A percentile compares a stretch with the other conserved stretches of the same genome.
Evolutionary conservation across 1,140 invertebrate species (phyloP).

Genomic region (Pseudomyrmex concolor): DNA sequence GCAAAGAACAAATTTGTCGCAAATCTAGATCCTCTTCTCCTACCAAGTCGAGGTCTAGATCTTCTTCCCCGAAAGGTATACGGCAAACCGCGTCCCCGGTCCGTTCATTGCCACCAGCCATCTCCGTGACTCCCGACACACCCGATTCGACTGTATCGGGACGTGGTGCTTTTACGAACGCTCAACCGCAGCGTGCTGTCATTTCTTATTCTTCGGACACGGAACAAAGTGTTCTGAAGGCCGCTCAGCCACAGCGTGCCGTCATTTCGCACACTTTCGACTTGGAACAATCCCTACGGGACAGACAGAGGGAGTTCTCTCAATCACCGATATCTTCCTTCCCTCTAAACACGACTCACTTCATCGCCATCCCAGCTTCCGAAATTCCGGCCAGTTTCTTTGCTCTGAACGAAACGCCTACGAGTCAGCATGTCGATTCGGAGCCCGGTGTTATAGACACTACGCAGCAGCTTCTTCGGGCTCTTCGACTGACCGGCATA

Average conservation of each 20-base stretch:
- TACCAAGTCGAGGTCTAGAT: constrained; percentile 72
- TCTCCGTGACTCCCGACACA: constrained; percentile 82
- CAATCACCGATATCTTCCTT: constrained; percentile 64
- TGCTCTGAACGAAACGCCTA: constrained; percentile 60
- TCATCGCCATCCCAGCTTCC: constrained; percentile 77
- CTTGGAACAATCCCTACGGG: constrained; percentile 22
- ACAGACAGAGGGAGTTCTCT: constrained; percentile 65
- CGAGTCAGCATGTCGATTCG: constrained; percentile 10
- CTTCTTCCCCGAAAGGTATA: constrained; percentile 71
- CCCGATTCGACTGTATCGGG: constrained; percentile 46
- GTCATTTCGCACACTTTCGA: constrained; percentile 76
- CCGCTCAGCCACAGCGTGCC: constrained; percentile 77
- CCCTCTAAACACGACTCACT: constrained; percentile 60
- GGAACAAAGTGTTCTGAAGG: constrained; percentile 44
- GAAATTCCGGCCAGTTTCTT: constrained; percentile 78
- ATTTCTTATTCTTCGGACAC: constrained; percentile 75
- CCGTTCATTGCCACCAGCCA: constrained; percentile 81
- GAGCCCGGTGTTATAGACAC: constrained; percentile 85
- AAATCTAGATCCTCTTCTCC: constrained; percentile 76
- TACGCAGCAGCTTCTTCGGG: constrained; percentile 88
- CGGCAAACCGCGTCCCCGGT: constrained; percentile 82
- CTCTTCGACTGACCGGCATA: constrained; percentile 87
- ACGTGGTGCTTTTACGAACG: constrained; percentile 56
- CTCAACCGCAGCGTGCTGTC: constrained; percentile 77
- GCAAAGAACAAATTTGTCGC: constrained; percentile 16